phyloP scores from a whole-genome alignment of 1,140 invertebrate species.

The Trichogramma pretiosum region DNA sequence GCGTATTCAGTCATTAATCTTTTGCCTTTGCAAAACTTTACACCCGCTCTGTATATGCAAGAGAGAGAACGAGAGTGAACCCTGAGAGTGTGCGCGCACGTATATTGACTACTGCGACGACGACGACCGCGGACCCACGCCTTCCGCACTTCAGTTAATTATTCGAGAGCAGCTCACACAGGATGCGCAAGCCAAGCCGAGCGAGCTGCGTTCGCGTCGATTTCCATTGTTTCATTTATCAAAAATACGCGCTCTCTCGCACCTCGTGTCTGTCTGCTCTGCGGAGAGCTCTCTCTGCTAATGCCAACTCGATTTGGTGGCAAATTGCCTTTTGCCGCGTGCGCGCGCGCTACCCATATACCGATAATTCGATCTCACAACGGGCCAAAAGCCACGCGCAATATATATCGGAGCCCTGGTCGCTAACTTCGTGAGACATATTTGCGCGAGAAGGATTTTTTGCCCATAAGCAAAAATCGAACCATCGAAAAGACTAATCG shows the following conservation, averaged over 20 bases:
- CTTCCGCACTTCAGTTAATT: too few relatives aligned
- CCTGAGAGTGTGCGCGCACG: neutral
- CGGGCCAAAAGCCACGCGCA: too few relatives aligned
- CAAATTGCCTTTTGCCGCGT: conserved; percentile 5
- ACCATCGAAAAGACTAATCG: neutral
- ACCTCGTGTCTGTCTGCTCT: neutral
- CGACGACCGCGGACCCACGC: neutral
- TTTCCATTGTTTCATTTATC: conserved; percentile 20
- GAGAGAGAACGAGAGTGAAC: neutral
- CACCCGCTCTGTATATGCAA: conserved; percentile 5
- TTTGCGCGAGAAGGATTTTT: too few relatives aligned
- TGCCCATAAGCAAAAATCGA: neutral
- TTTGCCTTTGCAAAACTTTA: conserved; percentile 17
- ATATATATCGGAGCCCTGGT: too few relatives aligned
- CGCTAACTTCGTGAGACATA: too few relatives aligned
- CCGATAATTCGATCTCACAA: too few relatives aligned
- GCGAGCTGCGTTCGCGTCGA: neutral
- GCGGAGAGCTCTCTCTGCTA: neutral
- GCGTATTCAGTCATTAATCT: conserved; percentile 32
- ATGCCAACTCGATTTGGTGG: conserved; percentile 1
- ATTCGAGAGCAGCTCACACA: too few relatives aligned
- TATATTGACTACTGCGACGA: neutral
- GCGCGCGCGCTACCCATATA: too few relatives aligned
- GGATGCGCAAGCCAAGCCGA: too few relatives aligned
- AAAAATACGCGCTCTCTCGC: conserved; percentile 1